A percentile compares a stretch with the other conserved stretches of the same genome.
Evolutionary conservation across 1,140 invertebrate species (phyloP).

Genomic region (Teleogryllus occipitalis): DNA sequence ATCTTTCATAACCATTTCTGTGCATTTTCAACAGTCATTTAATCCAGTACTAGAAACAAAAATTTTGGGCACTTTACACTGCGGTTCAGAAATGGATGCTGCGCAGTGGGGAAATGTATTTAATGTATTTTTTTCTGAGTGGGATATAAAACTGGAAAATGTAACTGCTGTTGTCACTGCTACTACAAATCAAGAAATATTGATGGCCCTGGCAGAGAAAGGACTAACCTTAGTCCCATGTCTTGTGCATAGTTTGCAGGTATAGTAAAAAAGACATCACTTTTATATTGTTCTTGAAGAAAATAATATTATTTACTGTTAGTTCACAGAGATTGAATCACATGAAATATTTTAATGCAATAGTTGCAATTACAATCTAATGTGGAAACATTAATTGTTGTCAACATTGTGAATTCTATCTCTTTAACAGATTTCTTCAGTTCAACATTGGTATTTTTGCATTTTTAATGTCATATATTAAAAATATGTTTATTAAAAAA

Average conservation of each 20-base stretch:
- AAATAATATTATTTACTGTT: not conserved
- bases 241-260: constrained; percentile 40
- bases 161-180: constrained; percentile 41
- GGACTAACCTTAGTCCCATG: constrained; percentile 40
- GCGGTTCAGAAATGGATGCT: constrained; percentile 14
- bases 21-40: constrained; percentile 39
- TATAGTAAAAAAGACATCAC: constrained; percentile 14
- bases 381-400: not conserved
- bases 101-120: constrained; percentile 36
- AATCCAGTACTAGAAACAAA: constrained; percentile 35
- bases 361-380: not conserved
- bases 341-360: not conserved
- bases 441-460: too few species aligned
- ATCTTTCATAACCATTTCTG: constrained; percentile 37
- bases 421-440: too few species aligned
- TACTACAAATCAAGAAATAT: constrained; percentile 34
- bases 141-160: constrained; percentile 37
- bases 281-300: not conserved
- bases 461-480: too few species aligned
- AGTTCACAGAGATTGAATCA: not conserved
- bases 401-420: not conserved
- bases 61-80: constrained; percentile 22
- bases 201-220: constrained; percentile 33
- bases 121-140: constrained; percentile 38
- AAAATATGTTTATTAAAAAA: too few species aligned